Evolutionary conservation across 2,888 invertebrate species (phyloP).

Genomic region (Hyposoter dolosus): DNA sequence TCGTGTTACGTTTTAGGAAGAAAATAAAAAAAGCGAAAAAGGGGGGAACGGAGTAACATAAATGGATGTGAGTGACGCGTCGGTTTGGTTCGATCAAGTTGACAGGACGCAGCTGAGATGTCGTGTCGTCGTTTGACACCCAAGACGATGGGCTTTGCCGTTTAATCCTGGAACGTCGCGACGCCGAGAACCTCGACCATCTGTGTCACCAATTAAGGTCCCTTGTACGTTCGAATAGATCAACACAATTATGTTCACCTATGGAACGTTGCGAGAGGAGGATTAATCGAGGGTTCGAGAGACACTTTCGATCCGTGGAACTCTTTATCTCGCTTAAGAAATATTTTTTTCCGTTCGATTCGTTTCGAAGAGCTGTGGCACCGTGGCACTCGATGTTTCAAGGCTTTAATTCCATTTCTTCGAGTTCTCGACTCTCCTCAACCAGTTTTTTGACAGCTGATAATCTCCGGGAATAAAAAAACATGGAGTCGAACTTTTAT

Average conservation of each 20-base stretch:
- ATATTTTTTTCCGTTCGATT: neutral
- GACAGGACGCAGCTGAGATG: conserved; percentile 63
- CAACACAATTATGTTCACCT: conserved; percentile 53
- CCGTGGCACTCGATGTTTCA: neutral
- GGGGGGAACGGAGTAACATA: conserved; percentile 15
- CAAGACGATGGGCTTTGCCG: conserved; percentile 7
- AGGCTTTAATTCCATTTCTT: neutral
- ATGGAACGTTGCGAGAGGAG: conserved; percentile 3
- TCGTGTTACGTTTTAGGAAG: conserved; percentile 28
- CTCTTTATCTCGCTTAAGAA: neutral
- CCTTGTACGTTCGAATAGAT: conserved; percentile 43
- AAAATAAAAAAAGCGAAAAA: neutral
- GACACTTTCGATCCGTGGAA: neutral
- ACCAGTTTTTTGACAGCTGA: neutral
- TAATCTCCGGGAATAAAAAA: neutral
- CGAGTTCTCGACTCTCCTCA: neutral
- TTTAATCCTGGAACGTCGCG: conserved; percentile 41
- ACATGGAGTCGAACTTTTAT: neutral
- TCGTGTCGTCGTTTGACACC: conserved; percentile 47
- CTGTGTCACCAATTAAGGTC: conserved; percentile 65
- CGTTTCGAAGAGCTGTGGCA: neutral
- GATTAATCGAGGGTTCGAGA: conserved; percentile 31
- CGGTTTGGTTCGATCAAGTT: conserved; percentile 58
- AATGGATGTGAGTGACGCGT: conserved; percentile 41
- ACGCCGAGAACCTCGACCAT: conserved; percentile 49